These are phyloP conservation scores for Nudaria mundana DNA, from an alignment of 2,888 invertebrate species.

Conservation along the genomic window DNA sequence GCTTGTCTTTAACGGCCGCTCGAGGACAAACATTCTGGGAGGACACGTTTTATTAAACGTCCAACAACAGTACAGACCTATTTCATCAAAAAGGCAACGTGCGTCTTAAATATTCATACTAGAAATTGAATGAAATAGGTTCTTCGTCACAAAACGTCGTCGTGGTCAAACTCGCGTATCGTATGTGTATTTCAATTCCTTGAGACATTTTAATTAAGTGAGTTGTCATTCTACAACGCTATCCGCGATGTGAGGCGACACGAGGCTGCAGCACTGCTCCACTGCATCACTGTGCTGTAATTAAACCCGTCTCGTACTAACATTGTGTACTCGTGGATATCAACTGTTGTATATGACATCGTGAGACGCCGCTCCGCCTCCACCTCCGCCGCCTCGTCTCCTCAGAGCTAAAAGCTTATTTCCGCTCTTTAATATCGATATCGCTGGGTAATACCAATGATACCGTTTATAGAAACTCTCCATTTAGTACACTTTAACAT, in stretches of 20 bases:
- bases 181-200: background rate
- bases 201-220: constrained; percentile 16
- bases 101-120: too few species aligned
- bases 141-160: too few species aligned
- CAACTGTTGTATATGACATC: background rate
- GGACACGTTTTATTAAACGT: too few species aligned
- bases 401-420: background rate
- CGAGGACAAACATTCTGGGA: background rate
- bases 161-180: too few species aligned
- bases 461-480: too few species aligned
- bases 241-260: constrained; percentile 1
- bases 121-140: too few species aligned
- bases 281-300: constrained; percentile 6
- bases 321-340: background rate
- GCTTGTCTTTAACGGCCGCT: background rate
- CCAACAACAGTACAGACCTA: too few species aligned
- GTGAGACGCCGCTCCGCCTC: background rate
- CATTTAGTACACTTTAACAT: too few species aligned
- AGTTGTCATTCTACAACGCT: background rate
- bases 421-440: background rate
- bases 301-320: constrained; percentile 11
- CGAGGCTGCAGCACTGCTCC: too few species aligned
- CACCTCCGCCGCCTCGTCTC: too few species aligned
- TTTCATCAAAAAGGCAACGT: too few species aligned
- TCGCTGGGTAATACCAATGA: too few species aligned